Percentiles rank a stretch among this genome's conserved stretches.
Conservation (phyloP, 2,888 invertebrate species). For the Hyalella azteca region DNA sequence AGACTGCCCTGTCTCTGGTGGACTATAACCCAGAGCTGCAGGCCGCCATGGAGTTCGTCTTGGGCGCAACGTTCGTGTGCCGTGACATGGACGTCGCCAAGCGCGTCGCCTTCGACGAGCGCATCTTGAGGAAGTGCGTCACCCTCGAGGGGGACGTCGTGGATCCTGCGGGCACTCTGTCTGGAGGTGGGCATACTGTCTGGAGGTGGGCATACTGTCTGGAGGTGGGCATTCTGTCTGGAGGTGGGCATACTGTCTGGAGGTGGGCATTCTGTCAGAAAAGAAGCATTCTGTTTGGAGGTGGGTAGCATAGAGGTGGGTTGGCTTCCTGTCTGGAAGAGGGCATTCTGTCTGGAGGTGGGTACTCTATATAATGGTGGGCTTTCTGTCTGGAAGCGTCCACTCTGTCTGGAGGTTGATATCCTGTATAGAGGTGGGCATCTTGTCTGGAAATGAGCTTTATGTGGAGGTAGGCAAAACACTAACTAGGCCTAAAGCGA, state of each 20-base stretch:
- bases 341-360: constrained; percentile 88
- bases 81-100: constrained; percentile 80
- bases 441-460: too few species aligned
- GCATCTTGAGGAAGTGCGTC: constrained; percentile 68
- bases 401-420: too few species aligned
- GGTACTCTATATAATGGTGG: too few species aligned
- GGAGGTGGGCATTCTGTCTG: constrained; percentile 86
- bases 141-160: constrained; percentile 91
- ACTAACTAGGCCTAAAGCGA: too few species aligned
- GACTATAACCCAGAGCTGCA: constrained; percentile 72
- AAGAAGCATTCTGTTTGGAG: constrained; percentile 88
- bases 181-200: constrained; percentile 80
- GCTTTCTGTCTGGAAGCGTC: too few species aligned
- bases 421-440: too few species aligned
- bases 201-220: not conserved
- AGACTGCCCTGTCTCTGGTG: constrained; percentile 80
- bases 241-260: constrained; percentile 76
- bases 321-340: constrained; percentile 63
- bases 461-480: too few species aligned
- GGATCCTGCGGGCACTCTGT: constrained; percentile 87
- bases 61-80: constrained; percentile 86
- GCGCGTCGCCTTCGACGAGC: constrained; percentile 63
- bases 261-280: not conserved
- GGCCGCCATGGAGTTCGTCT: constrained; percentile 85
- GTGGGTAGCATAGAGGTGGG: too few species aligned